Base-by-base conservation (phyloP, 2,113 vertebrate species). In the Halcyon senegalensis region DNA sequence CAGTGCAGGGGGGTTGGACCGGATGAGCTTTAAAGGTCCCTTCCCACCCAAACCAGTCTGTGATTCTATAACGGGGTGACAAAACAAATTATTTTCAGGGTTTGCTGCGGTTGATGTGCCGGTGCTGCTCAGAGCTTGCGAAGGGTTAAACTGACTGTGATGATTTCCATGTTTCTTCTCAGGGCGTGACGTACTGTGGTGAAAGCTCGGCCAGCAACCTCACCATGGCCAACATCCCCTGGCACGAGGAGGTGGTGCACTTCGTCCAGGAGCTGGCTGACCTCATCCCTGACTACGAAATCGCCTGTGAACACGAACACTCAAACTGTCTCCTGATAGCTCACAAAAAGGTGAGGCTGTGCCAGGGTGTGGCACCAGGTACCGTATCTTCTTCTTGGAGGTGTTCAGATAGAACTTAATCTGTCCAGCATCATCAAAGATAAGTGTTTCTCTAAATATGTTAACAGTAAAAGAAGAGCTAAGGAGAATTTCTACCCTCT, bases 121-220 rank as follows among this genome's bases (percentile, higher is more conserved):
- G 1, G 50, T 13, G 1, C 15, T 60, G 46, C 60, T 31, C 7
- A 5, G 35, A 43, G 33, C 78, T 64, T 20, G 11, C 16, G 21
- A 21, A 18, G 27, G 11, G 19, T 55, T 11, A 31, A 80, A 28
- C 60, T 72, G 35, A 35, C 7, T 4, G 4, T 69, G 4, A 27
- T 1, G 2, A 3, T 64, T 15, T 75, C 56, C 5, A 1, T 17
- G 5, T 93, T 78, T 92, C 81, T 95, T 56, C 14, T 41, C 96
- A 99, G 99, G 99, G 99, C 0, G 99, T 99, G 95, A 99, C 99
- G 0, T 99, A 99, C 98, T 99, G 99, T 9, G 99, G 99, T 5
- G 99, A 99, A 75, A 99, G 99, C 94, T 98, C 98, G 0, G 99
- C 99, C 94, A 99, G 99, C 97, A 99, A 50, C 69, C 98, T 99